A percentile compares a stretch with the other conserved stretches of the same genome.
Evolutionary conservation across 2,888 invertebrate species (phyloP).

Genomic region (Folsomia manolachei): DNA sequence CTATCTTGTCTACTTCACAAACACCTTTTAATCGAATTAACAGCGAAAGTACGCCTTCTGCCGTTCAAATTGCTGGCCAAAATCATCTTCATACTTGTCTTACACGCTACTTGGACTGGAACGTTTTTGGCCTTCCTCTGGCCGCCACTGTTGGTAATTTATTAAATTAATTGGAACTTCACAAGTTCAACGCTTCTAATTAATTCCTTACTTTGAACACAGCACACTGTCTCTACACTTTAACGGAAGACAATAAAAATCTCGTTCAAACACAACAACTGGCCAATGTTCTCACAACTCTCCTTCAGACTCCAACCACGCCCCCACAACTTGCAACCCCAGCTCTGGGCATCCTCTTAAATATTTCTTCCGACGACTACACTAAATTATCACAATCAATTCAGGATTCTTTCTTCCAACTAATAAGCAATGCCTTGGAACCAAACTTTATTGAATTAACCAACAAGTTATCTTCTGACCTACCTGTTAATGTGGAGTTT

Average conservation of each 20-base stretch:
- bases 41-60: slow-evolving; percentile 58
- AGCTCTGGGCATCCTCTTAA: background rate
- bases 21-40: slow-evolving; percentile 21
- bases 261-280: slow-evolving; percentile 20
- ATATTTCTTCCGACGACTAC: background rate
- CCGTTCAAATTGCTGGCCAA: slow-evolving; percentile 65
- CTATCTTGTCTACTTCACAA: no score
- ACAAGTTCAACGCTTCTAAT: no score
- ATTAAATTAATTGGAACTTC: no score
- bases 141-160: slow-evolving; percentile 36
- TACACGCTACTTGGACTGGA: slow-evolving; percentile 61
- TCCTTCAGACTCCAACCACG: background rate
- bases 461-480: slow-evolving; percentile 38
- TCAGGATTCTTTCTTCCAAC: slow-evolving; percentile 30
- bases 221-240: slow-evolving; percentile 67
- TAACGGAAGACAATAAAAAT: slow-evolving; percentile 66
- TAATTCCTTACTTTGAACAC: slow-evolving; percentile 52
- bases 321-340: background rate
- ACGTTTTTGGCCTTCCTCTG: slow-evolving; percentile 60
- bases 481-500: slow-evolving; percentile 16
- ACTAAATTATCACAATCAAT: background rate
- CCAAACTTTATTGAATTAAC: slow-evolving; percentile 56
- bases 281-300: slow-evolving; percentile 58
- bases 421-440: slow-evolving; percentile 59
- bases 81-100: slow-evolving; percentile 64